phyloP scores from a whole-genome alignment of 2,888 invertebrate species.

The Drymonia ruficornis region DNA sequence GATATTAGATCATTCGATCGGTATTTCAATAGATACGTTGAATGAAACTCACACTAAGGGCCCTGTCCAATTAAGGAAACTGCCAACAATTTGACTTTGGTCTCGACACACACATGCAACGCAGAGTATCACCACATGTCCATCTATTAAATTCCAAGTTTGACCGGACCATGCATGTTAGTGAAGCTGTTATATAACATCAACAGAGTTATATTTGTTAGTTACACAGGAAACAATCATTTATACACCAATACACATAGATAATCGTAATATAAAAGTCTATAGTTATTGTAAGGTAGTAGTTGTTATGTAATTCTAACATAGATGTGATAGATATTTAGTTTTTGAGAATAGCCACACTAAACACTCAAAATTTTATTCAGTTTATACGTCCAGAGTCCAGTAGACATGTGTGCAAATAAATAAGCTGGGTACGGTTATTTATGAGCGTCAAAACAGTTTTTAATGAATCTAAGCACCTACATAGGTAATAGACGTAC shows the following conservation, averaged over 20 bases:
- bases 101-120: slow-evolving; percentile 36
- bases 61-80: slow-evolving; percentile 1
- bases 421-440: slow-evolving; percentile 16
- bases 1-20: too few relatives aligned
- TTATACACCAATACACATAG: slow-evolving; percentile 16
- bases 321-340: background rate
- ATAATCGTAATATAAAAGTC: slow-evolving; percentile 13
- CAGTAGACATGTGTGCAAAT: slow-evolving; percentile 30
- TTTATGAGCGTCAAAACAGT: slow-evolving; percentile 16
- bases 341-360: slow-evolving; percentile 18
- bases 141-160: slow-evolving; percentile 46
- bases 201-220: slow-evolving; percentile 23
- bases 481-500: too few relatives aligned
- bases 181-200: slow-evolving; percentile 37
- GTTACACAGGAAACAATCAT: slow-evolving; percentile 17
- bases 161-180: slow-evolving; percentile 63
- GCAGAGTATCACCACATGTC: slow-evolving; percentile 28
- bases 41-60: too few relatives aligned
- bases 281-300: background rate
- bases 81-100: slow-evolving; percentile 25
- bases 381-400: slow-evolving; percentile 32
- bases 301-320: background rate
- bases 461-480: too few relatives aligned
- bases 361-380: slow-evolving; percentile 19
- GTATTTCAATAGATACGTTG: too few relatives aligned